These are phyloP conservation scores for Pediacus dermestoides DNA, from an alignment of 2,888 invertebrate genomes.

Conservation along the genomic window DNA sequence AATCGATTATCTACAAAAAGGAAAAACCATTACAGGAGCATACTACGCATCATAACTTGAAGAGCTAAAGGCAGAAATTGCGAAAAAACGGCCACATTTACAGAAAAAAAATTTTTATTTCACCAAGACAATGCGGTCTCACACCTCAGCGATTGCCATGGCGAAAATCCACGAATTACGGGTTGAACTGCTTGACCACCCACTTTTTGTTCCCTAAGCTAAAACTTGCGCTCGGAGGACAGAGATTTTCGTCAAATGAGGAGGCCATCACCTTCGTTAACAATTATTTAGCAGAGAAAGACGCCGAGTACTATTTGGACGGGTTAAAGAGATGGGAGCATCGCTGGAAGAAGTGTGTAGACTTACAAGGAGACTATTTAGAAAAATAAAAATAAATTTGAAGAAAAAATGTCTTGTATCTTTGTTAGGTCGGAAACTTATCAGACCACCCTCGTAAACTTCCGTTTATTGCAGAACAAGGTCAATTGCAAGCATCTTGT, in stretches of 20 bases:
- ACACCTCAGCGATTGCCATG: slow-evolving; percentile 1
- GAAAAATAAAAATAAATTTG: slow-evolving; percentile 6
- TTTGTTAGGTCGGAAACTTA: too few species aligned
- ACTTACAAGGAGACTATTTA: slow-evolving; percentile 2
- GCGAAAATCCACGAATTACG: slow-evolving; percentile 7
- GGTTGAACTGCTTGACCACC: slow-evolving; percentile 13
- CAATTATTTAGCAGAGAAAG: slow-evolving; percentile 17
- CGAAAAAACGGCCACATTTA: slow-evolving; percentile 8
- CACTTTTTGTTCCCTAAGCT: slow-evolving; percentile 23
- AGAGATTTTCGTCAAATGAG: slow-evolving; percentile 25
- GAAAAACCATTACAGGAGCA: slow-evolving; percentile 5
- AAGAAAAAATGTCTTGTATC: too few species aligned
- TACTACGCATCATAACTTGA: slow-evolving; percentile 4
- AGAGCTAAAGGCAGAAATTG: too few species aligned
- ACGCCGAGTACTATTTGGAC: slow-evolving; percentile 21
- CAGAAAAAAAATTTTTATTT: slow-evolving; percentile 9
- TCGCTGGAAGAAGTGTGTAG: too few species aligned
- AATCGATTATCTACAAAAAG: too few species aligned
- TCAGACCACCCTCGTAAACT: background rate
- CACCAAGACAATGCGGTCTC: slow-evolving; percentile 3
- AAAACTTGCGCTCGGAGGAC: slow-evolving; percentile 22
- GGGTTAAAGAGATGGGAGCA: slow-evolving; percentile 21
- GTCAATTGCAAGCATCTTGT: too few species aligned
- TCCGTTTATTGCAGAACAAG: too few species aligned
- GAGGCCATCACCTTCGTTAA: slow-evolving; percentile 17